Evolutionary conservation across 2,888 invertebrate genomes (phyloP).

Genomic region (Philhelius pedissequus): DNA sequence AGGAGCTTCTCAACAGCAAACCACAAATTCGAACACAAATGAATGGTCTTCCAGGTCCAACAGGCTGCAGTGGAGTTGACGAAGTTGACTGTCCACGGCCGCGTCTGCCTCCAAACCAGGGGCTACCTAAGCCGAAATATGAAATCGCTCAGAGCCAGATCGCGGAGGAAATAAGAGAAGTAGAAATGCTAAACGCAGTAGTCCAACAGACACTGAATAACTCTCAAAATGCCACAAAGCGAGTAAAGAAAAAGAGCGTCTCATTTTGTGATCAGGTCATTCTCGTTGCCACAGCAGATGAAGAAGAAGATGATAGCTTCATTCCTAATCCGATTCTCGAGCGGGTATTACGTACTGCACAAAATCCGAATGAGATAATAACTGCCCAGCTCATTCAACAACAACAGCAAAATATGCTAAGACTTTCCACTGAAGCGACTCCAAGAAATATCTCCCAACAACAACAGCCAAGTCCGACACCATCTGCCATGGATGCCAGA

Average conservation of each 20-base stretch:
- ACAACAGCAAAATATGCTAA: conserved; percentile 79
- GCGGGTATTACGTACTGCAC: conserved; percentile 89
- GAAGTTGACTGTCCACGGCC: conserved; percentile 75
- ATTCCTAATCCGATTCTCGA: conserved; percentile 95
- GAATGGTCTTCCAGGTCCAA: conserved; percentile 78
- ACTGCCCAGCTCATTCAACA: conserved; percentile 81
- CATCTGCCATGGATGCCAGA: conserved; percentile 36
- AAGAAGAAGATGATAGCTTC: conserved; percentile 93
- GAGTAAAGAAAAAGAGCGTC: conserved; percentile 93
- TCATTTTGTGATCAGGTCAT: conserved; percentile 97
- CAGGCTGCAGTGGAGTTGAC: conserved; percentile 70
- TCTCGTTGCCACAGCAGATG: conserved; percentile 94
- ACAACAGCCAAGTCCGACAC: conserved; percentile 64
- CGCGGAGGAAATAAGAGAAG: conserved; percentile 81
- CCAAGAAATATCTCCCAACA: conserved; percentile 74
- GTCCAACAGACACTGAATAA: conserved; percentile 80
- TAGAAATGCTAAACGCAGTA: conserved; percentile 81
- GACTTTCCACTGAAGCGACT: conserved; percentile 79
- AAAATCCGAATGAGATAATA: conserved; percentile 81
- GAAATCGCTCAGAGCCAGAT: conserved; percentile 80
- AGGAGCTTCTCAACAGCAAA: conserved; percentile 74
- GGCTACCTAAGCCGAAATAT: conserved; percentile 76
- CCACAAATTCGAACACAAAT: conserved; percentile 79
- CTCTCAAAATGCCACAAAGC: conserved; percentile 80
- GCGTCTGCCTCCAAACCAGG: conserved; percentile 71